Conservation (phyloP, 2,113 vertebrate genomes). For the Rhombomys opimus region DNA sequence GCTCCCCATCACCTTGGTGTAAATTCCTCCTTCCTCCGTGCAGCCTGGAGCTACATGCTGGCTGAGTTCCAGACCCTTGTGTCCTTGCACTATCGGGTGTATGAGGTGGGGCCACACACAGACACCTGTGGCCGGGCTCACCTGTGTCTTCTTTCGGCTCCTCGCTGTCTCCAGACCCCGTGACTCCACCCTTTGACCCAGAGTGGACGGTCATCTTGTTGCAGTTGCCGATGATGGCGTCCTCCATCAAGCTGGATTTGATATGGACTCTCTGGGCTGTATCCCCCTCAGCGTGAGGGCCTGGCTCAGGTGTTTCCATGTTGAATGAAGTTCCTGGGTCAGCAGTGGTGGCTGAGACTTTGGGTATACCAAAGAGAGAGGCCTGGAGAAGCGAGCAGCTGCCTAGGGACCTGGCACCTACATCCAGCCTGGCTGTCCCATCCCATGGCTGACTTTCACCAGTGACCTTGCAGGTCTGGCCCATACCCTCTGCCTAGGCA, state of each 20-base stretch:
- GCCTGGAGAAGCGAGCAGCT: accelerated
- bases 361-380: neutral
- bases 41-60: neutral
- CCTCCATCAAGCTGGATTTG: neutral
- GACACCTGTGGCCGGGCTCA: neutral
- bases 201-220: neutral
- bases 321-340: neutral
- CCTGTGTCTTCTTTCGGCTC: neutral
- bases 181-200: accelerated
- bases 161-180: accelerated
- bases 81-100: neutral
- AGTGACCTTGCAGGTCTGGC: neutral
- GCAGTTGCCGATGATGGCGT: neutral
- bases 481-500: too few relatives aligned
- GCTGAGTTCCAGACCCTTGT: neutral
- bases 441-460: neutral
- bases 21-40: accelerated
- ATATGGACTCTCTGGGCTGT: slow-evolving; percentile 4
- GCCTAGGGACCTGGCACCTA: neutral
- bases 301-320: neutral
- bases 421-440: neutral
- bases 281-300: neutral
- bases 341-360: neutral
- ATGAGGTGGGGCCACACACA: too few relatives aligned
- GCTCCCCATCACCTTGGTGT: neutral